These are phyloP conservation scores for Elephantulus edwardii DNA, from an alignment of 2,113 vertebrate species.

Conservation along the genomic window DNA sequence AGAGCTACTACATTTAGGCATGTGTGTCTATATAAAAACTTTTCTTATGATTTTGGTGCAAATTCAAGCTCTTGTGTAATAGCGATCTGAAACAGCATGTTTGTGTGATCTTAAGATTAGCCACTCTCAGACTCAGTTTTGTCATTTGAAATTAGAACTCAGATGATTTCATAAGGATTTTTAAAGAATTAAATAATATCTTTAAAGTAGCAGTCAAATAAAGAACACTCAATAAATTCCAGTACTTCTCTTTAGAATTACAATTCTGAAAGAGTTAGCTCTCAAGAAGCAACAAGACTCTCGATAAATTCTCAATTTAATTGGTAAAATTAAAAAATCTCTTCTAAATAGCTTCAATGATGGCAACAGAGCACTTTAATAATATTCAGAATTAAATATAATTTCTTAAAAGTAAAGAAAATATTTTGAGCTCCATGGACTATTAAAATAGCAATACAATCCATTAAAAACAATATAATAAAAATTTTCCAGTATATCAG, in stretches of 20 bases:
- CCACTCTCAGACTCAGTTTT: neutral
- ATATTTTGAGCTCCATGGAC: neutral
- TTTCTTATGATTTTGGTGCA: neutral
- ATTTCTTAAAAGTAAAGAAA: neutral
- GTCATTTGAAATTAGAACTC: neutral
- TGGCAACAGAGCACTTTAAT: slow-evolving; percentile 11
- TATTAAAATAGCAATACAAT: neutral
- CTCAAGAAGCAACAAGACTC: neutral
- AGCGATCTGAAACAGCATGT: neutral
- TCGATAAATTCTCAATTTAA: neutral
- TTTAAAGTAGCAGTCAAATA: neutral
- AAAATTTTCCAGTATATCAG: neutral
- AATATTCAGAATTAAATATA: slow-evolving; percentile 15
- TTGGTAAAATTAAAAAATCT: neutral
- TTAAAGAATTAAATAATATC: slow-evolving; percentile 17
- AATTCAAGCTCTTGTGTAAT: neutral
- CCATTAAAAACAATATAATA: neutral
- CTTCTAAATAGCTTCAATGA: neutral
- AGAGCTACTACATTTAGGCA: no score
- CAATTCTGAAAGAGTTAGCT: neutral
- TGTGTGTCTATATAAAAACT: neutral
- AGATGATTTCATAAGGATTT: neutral
- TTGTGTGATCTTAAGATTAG: neutral
- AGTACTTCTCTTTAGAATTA: neutral
- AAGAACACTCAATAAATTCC: neutral